A percentile compares a stretch with the other conserved stretches of the same genome.
Evolutionary conservation across 2,797 vertebrate genomes (phyloP).

Genomic region (Sternotherus odoratus): DNA sequence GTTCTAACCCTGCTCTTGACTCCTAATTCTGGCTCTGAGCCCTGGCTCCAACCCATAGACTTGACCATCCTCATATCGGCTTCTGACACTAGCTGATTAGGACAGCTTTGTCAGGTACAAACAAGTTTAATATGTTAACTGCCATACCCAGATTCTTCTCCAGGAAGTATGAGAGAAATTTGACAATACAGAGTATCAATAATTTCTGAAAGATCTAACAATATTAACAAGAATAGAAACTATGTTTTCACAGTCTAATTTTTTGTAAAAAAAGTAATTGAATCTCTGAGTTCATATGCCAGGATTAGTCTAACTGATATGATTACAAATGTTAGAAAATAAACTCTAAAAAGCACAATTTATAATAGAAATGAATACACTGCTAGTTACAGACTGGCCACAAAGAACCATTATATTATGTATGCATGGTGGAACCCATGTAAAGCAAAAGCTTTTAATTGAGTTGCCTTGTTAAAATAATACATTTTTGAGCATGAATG

Average conservation of each 20-base stretch:
- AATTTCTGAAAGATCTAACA: conserved; percentile 1
- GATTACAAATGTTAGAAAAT: conserved; percentile 24
- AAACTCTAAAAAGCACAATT: conserved; percentile 9
- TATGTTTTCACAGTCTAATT: not conserved
- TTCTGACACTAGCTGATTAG: not conserved
- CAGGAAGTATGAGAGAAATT: not conserved
- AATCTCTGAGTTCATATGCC: not conserved
- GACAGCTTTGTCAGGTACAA: not conserved
- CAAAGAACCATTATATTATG: conserved; percentile 25
- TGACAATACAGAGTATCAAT: not conserved
- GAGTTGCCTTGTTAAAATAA: conserved; percentile 73
- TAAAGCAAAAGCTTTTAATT: conserved; percentile 71
- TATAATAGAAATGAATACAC: conserved; percentile 20
- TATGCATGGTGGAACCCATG: conserved; percentile 30
- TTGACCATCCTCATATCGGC: not conserved
- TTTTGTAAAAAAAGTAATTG: not conserved
- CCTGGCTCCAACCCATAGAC: not conserved
- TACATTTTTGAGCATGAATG: conserved; percentile 73
- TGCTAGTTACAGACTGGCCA: conserved; percentile 17
- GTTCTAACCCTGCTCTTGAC: not conserved
- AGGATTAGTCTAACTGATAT: not conserved
- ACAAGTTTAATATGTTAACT: not conserved
- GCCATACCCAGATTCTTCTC: not conserved
- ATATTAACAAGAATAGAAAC: not conserved
- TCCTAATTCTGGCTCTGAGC: not conserved